phyloP scores from a whole-genome alignment of 2,888 invertebrate species.

The Acrobasis suavella region DNA sequence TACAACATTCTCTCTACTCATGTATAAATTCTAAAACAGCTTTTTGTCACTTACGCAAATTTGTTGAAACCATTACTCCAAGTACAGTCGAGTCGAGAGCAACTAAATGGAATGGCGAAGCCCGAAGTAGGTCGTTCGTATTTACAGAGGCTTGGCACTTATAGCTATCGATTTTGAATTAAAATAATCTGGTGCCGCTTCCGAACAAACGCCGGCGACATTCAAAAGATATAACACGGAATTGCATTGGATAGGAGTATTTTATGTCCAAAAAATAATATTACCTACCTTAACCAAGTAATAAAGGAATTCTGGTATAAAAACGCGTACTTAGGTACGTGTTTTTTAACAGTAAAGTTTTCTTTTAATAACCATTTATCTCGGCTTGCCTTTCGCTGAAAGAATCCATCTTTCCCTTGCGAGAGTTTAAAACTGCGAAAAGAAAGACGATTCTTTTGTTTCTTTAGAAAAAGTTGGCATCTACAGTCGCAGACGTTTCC shows the following conservation, averaged over 20 bases:
- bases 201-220: not conserved
- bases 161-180: constrained; percentile 41
- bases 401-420: not conserved
- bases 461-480: not conserved
- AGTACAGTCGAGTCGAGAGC: too few species aligned
- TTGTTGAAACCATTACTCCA: too few species aligned
- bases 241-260: not conserved
- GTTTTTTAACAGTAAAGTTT: not conserved
- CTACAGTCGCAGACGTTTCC: constrained; percentile 4
- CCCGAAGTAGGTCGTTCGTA: constrained; percentile 21
- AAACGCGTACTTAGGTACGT: not conserved
- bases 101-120: too few species aligned
- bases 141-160: constrained; percentile 27
- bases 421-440: not conserved
- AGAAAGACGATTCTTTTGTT: not conserved
- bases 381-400: not conserved
- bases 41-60: too few species aligned
- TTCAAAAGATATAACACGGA: not conserved
- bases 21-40: too few species aligned
- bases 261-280: too few species aligned
- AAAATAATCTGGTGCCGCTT: constrained; percentile 33
- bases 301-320: not conserved
- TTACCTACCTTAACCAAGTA: not conserved
- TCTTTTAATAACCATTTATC: not conserved
- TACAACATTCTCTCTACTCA: too few species aligned